phyloP scores from a whole-genome alignment of 2,888 invertebrate species.

The Lithophane leautieri region DNA sequence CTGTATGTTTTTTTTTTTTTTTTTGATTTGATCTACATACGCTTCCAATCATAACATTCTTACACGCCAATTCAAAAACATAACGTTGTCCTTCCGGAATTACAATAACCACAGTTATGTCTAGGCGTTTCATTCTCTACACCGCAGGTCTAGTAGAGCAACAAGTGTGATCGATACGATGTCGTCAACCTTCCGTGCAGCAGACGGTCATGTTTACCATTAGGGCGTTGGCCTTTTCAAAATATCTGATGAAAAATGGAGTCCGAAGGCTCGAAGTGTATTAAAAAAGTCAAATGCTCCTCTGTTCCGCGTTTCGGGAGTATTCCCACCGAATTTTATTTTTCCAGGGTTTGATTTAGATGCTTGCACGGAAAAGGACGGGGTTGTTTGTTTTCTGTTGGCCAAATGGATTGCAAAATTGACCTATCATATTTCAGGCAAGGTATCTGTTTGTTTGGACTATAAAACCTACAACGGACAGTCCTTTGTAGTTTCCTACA shows the following conservation, averaged over 20 bases:
- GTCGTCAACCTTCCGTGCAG: constrained; percentile 54
- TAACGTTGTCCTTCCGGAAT: not conserved
- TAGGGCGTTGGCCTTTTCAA: constrained; percentile 44
- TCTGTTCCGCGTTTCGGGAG: constrained; percentile 10
- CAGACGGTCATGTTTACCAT: constrained; percentile 57
- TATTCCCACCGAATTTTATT: constrained; percentile 15
- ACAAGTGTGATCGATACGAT: constrained; percentile 62
- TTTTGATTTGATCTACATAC: not conserved
- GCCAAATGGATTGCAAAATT: constrained; percentile 37
- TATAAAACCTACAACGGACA: not conserved
- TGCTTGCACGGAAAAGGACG: constrained; percentile 21
- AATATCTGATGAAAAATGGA: constrained; percentile 35
- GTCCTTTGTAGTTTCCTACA: constrained; percentile 8
- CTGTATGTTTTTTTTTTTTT: too few relatives aligned
- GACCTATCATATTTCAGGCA: constrained; percentile 29
- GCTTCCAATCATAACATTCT: not conserved
- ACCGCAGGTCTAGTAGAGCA: constrained; percentile 33
- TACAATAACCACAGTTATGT: not conserved
- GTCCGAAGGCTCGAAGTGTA: constrained; percentile 30
- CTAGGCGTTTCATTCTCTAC: constrained; percentile 12
- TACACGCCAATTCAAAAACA: not conserved
- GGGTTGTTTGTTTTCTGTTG: constrained; percentile 12
- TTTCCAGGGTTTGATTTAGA: constrained; percentile 33
- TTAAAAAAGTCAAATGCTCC: constrained; percentile 43
- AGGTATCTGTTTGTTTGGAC: constrained; percentile 25